These are phyloP conservation scores for Spodoptera litura DNA, from an alignment of 1,140 invertebrate species.

Conservation along the genomic window DNA sequence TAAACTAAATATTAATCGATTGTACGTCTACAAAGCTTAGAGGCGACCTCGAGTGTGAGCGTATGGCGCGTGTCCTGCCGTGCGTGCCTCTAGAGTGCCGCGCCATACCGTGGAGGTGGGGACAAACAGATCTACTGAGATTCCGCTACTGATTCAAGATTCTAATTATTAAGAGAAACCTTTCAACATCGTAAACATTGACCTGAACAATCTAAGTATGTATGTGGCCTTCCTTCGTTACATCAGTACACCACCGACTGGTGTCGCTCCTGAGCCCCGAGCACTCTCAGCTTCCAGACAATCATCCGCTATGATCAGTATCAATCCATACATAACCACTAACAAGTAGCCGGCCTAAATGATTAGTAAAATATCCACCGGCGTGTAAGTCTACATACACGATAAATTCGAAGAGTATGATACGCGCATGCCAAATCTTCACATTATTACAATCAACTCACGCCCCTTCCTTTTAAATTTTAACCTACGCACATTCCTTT, in stretches of 20 bases:
- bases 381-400: slow-evolving; percentile 10
- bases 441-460: slow-evolving; percentile 14
- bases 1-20: slow-evolving; percentile 27
- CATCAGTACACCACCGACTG: not conserved
- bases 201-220: slow-evolving; percentile 22
- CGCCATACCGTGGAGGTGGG: slow-evolving; percentile 9
- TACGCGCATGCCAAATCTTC: not conserved
- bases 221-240: slow-evolving; percentile 24
- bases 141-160: slow-evolving; percentile 41
- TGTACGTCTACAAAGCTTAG: slow-evolving; percentile 42
- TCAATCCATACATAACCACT: not conserved
- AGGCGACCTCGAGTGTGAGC: slow-evolving; percentile 14
- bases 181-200: slow-evolving; percentile 38
- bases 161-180: slow-evolving; percentile 42
- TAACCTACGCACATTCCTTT: slow-evolving; percentile 36
- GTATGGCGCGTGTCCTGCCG: slow-evolving; percentile 11
- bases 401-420: slow-evolving; percentile 26
- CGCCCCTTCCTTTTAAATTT: slow-evolving; percentile 1
- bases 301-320: not conserved
- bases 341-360: slow-evolving; percentile 19
- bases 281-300: not conserved
- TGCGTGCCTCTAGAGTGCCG: not conserved
- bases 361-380: slow-evolving; percentile 34
- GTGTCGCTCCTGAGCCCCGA: not conserved
- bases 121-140: slow-evolving; percentile 39